phyloP scores from a whole-genome alignment of 2,888 invertebrate genomes.

The Leptarthrus brevirostris region DNA sequence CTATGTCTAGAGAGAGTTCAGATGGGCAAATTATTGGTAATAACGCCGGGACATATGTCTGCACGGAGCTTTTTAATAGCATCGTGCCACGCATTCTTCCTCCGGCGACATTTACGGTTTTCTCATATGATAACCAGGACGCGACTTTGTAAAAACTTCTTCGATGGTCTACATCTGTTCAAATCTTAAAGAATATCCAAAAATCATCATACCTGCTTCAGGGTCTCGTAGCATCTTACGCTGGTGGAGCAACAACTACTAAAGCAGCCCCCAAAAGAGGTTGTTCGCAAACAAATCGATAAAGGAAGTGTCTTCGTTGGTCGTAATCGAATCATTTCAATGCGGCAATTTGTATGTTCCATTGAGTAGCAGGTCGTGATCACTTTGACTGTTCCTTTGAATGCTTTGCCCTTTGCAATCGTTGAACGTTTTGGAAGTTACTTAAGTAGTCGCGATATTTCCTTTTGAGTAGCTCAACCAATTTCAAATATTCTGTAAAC shows the following conservation, averaged over 20 bases:
- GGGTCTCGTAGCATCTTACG: too few relatives aligned
- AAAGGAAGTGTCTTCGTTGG: conserved; percentile 18
- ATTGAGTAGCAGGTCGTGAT: conserved; percentile 45
- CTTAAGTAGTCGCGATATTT: conserved; percentile 36
- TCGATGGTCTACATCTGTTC: conserved; percentile 3
- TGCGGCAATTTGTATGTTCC: conserved; percentile 47
- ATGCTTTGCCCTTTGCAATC: conserved; percentile 27
- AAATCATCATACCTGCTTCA: conserved; percentile 14
- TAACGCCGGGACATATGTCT: conserved; percentile 32
- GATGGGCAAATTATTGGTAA: conserved; percentile 41
- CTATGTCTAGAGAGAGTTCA: too few relatives aligned
- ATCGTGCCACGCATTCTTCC: conserved; percentile 40
- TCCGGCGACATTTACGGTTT: too few relatives aligned
- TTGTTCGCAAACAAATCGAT: conserved; percentile 29
- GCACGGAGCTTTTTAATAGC: conserved; percentile 31
- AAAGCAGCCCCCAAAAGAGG: neutral
- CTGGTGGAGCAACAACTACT: neutral
- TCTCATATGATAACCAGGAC: conserved; percentile 5
- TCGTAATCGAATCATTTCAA: conserved; percentile 46
- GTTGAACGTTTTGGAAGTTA: conserved; percentile 16
- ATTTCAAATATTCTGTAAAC: too few relatives aligned
- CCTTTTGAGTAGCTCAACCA: neutral
- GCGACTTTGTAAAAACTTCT: neutral
- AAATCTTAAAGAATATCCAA: neutral
- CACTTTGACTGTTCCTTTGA: conserved; percentile 38